These are phyloP conservation scores for Patella ulyssiponensis DNA, from an alignment of 2,888 invertebrate genomes.

Conservation along the genomic window DNA sequence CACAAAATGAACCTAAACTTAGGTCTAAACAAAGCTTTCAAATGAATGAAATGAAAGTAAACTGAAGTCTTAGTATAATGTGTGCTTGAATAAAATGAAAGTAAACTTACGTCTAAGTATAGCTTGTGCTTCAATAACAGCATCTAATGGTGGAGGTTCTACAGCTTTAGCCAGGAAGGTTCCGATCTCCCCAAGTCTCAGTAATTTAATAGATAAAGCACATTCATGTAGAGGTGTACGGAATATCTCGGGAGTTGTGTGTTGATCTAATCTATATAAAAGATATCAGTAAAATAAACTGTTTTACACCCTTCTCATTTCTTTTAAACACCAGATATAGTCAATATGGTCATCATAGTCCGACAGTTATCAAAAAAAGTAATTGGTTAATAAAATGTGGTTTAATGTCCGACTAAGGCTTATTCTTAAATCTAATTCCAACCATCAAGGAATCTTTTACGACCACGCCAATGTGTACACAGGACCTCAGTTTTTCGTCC, in stretches of 20 bases:
- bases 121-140: conserved; percentile 97
- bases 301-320: background rate
- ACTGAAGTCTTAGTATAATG: background rate
- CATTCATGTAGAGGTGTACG: conserved; percentile 96
- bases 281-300: background rate
- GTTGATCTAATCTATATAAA: conserved; percentile 76
- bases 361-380: background rate
- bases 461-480: too few relatives aligned
- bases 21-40: too few relatives aligned
- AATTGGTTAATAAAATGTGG: too few relatives aligned
- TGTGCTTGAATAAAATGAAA: background rate
- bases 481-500: too few relatives aligned
- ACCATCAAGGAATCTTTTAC: too few relatives aligned
- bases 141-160: conserved; percentile 96
- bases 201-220: conserved; percentile 89
- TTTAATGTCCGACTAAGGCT: too few relatives aligned
- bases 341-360: too few relatives aligned
- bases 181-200: conserved; percentile 91
- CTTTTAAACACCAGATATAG: background rate
- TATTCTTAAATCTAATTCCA: too few relatives aligned
- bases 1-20: background rate
- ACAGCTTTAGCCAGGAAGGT: conserved; percentile 93
- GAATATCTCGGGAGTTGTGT: conserved; percentile 97
- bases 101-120: conserved; percentile 73
- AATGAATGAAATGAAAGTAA: background rate